phyloP scores from a whole-genome alignment of 2,888 invertebrate species.

The Brachyopa scutellaris region DNA sequence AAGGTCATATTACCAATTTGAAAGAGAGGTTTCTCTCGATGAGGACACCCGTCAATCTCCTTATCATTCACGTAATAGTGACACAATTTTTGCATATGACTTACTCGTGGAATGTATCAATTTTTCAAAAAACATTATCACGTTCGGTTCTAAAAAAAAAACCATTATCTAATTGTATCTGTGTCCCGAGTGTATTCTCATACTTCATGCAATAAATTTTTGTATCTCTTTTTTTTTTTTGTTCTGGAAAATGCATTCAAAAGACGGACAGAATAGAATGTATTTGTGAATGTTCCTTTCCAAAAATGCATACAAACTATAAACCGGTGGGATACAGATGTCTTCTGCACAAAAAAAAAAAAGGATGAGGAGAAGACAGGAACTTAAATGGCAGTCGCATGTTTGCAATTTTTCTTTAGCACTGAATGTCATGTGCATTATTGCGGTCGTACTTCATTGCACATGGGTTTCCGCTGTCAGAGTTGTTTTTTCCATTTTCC shows the following conservation, averaged over 20 bases:
- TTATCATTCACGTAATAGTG: too few relatives aligned
- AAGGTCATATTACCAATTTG: too few relatives aligned
- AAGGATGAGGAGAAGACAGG: slow-evolving; percentile 17
- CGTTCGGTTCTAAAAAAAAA: neutral
- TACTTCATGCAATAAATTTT: slow-evolving; percentile 3
- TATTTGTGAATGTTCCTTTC: slow-evolving; percentile 17
- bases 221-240: neutral
- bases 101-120: too few relatives aligned
- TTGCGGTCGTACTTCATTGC: slow-evolving; percentile 68
- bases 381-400: slow-evolving; percentile 68
- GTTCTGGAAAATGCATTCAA: neutral
- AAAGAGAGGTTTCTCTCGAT: too few relatives aligned
- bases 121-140: neutral
- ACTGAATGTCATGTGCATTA: slow-evolving; percentile 65
- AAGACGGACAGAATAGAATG: slow-evolving; percentile 4
- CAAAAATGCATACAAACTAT: neutral
- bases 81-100: too few relatives aligned
- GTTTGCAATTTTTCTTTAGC: slow-evolving; percentile 70
- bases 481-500: slow-evolving; percentile 4
- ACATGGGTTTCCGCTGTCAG: slow-evolving; percentile 58
- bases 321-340: slow-evolving; percentile 6
- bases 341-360: slow-evolving; percentile 17
- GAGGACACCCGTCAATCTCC: too few relatives aligned
- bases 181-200: neutral
- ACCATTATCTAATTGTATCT: slow-evolving; percentile 1